Base-by-base conservation (phyloP, 2,113 vertebrate genomes). In the Siniperca knerii region DNA sequence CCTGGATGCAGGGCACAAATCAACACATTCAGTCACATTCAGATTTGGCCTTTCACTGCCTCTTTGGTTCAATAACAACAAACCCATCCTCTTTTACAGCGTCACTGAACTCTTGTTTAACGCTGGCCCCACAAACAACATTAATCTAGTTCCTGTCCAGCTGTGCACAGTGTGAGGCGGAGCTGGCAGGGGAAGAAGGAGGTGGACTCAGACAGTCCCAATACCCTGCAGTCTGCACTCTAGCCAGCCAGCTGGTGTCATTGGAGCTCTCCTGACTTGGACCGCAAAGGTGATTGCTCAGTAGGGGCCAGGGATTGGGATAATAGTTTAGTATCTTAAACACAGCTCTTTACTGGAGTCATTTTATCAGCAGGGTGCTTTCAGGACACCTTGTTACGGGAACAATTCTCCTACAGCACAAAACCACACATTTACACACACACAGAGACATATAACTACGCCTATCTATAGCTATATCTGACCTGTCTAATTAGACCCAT, bases 231-330 rank as follows among this genome's bases (percentile, higher is more conserved):
- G 82, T 81, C 79, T 72, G 58, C 80, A 37, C 81, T 89, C 48
- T 3, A 80, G 64, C 85, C 85, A 82, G 81, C 86, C 92, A 91
- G 89, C 91, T 89, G 88, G 89, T 94, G 93, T 92, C 93, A 93
- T 87, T 88, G 92, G 86, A 92, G 89, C 76, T 88, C 84, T 82
- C 86, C 85, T 92, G 81, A 76, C 87, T 88, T 52, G 75, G 78
- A 89, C 78, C 50, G 25, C 77, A 78, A 82, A 91, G 91, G 87
- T 92, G 88, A 89, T 82, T 77, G 75, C 86, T 82, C 87, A 75
- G 84, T 68, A 54, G 82, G 87, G 78, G 55, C 48, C 58, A 8
- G 48, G 77, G 74, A 76, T 66, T 65, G 50, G 67, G 66, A 82
- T 89, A 85, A 81, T 87, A 74, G 85, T 86, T 73, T 73, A 81